Percentiles rank a stretch among this genome's conserved stretches.
Evolutionary conservation across 2,888 invertebrate species (phyloP).

Genomic region (Drosophila anomelani): DNA sequence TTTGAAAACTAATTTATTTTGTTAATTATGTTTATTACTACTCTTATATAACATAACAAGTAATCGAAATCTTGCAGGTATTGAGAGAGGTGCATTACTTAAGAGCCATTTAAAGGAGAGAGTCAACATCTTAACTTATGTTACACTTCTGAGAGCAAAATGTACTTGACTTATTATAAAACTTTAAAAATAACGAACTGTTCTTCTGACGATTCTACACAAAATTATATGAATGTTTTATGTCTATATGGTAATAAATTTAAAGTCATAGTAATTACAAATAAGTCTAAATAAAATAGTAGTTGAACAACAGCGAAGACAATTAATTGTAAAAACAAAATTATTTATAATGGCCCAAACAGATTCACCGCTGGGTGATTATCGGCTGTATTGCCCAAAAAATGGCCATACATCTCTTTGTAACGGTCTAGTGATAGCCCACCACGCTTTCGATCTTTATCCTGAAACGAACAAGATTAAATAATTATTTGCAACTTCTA

Average conservation of each 20-base stretch:
- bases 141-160: slow-evolving; percentile 72
- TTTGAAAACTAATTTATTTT: slow-evolving; percentile 8
- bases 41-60: slow-evolving; percentile 61
- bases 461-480: slow-evolving; percentile 85
- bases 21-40: slow-evolving; percentile 59
- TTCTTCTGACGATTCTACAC: slow-evolving; percentile 78
- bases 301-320: slow-evolving; percentile 84
- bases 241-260: slow-evolving; percentile 63
- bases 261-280: slow-evolving; percentile 80
- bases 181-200: slow-evolving; percentile 70
- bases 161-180: slow-evolving; percentile 64
- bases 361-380: slow-evolving; percentile 90
- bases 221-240: slow-evolving; percentile 71
- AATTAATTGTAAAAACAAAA: slow-evolving; percentile 62
- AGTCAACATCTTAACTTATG: slow-evolving; percentile 61
- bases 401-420: slow-evolving; percentile 93
- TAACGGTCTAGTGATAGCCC: slow-evolving; percentile 91
- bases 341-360: slow-evolving; percentile 89
- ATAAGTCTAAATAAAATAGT: slow-evolving; percentile 78
- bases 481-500: not conserved
- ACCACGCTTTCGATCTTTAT: slow-evolving; percentile 92
- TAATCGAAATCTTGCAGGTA: slow-evolving; percentile 59
- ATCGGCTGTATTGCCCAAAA: slow-evolving; percentile 91
- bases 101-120: slow-evolving; percentile 67
- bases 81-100: slow-evolving; percentile 64